Conservation (phyloP, 2,888 invertebrate genomes). For the Liopterus haemorrhoidalis region DNA sequence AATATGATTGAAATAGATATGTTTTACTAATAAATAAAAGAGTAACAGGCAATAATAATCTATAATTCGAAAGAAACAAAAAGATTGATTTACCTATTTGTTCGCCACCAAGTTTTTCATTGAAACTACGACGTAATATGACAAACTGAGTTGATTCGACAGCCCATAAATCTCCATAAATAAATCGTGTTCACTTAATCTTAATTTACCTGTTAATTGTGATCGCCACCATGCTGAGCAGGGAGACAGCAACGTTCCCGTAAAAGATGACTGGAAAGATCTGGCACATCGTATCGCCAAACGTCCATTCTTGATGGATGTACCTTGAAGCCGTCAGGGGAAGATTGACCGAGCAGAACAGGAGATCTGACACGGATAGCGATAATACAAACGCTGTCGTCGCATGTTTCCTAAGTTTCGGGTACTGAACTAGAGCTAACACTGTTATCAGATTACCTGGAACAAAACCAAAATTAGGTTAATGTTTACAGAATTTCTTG, state of each 20-base stretch:
- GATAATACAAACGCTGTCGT: slow-evolving; percentile 85
- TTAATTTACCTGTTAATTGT: slow-evolving; percentile 80
- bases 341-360: slow-evolving; percentile 78
- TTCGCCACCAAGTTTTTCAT: too few species aligned
- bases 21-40: too few species aligned
- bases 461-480: slow-evolving; percentile 33
- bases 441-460: slow-evolving; percentile 79
- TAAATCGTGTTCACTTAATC: too few species aligned
- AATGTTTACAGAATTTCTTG: slow-evolving; percentile 9
- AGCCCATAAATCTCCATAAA: too few species aligned
- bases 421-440: slow-evolving; percentile 68
- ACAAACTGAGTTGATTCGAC: too few species aligned
- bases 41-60: too few species aligned
- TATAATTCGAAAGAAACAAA: too few species aligned
- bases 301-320: slow-evolving; percentile 73
- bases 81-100: too few species aligned
- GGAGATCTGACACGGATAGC: slow-evolving; percentile 75
- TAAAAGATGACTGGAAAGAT: slow-evolving; percentile 85
- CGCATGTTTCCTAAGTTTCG: slow-evolving; percentile 73
- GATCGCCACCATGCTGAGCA: slow-evolving; percentile 84
- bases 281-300: slow-evolving; percentile 71
- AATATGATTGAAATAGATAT: too few species aligned
- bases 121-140: too few species aligned
- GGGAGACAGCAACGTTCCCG: slow-evolving; percentile 81
- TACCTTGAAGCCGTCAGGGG: slow-evolving; percentile 79